Evolutionary conservation across 2,888 invertebrate genomes (phyloP), one percentile per base, ranked within the genome.

Genomic region (Caenorhabditis wallacei): DNA sequence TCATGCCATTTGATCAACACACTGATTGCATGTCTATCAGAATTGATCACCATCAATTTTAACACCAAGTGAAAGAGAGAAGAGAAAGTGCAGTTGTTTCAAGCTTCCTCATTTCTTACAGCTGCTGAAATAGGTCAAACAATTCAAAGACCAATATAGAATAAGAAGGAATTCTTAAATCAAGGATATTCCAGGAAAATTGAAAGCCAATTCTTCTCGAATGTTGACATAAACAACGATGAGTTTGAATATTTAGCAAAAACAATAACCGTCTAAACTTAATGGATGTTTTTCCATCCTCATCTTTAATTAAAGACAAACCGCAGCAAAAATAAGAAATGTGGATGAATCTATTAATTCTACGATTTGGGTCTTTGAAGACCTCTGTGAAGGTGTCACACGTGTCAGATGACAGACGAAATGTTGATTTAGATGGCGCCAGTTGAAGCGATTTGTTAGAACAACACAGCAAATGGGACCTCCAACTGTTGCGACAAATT

Each of bases 351-450:
- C 43, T 43, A 69, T 56, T n/a, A 56, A 69, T 66, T 20, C 66
- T 53, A 53, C 37, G 53, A 66, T 66, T 66, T 51, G 64, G 11
- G 16, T n/a, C 11, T 10, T 64, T 35, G 71, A 71, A 71, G 51
- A 61, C 51, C 30, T 30, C 30, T 30, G 4, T 51, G 57, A 46
- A 37, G 75, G 57, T 43, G 64, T 74, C 61, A 78, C 78, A 63
- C 69, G 61, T 69, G 78, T 79, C 71, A 63, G 56, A 70, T 56
- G 70, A 46, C 70, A 63, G 76, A 76, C 69, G 30, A 11, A 51
- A 54, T 40, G 35, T 54, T 81, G 81, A 81, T 81, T 81, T 81
- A 81, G 81, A 53, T 81, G 81, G 81, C 81, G 81, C 75, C 81
- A 69, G 61, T 37, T n/a, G n/a, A 22, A 46, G 26, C 78, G 69